Evolutionary conservation across 2,113 vertebrate genomes (phyloP).

Genomic region (Martes martes): DNA sequence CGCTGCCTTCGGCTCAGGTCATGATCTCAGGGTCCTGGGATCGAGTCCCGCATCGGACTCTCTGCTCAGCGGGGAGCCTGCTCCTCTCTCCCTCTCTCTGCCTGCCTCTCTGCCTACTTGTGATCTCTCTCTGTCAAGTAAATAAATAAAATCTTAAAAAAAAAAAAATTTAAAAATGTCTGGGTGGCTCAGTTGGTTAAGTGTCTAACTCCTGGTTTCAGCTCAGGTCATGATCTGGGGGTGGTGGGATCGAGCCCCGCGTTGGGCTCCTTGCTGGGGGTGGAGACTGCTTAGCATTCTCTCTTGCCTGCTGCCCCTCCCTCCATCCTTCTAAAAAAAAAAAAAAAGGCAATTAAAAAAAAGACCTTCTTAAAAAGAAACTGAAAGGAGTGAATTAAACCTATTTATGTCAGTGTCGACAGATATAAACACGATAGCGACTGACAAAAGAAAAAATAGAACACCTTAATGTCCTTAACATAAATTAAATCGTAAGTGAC

Average conservation of each 20-base stretch:
- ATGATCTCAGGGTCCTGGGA: too few relatives aligned
- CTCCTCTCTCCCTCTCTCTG: too few relatives aligned
- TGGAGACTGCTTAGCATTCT: background rate
- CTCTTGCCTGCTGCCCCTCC: background rate
- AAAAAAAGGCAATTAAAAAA: background rate
- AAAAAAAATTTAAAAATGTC: background rate
- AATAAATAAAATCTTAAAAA: too few relatives aligned
- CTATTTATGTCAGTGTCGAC: rapidly evolving
- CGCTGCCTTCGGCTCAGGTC: too few relatives aligned
- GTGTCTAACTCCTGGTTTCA: background rate
- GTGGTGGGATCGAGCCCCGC: background rate
- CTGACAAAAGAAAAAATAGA: background rate
- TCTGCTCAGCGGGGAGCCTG: too few relatives aligned
- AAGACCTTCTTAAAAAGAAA: background rate
- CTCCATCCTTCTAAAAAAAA: background rate
- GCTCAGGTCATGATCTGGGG: background rate
- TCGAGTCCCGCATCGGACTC: too few relatives aligned
- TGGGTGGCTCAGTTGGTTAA: background rate
- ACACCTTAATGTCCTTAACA: rapidly evolving
- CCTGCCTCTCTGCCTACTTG: too few relatives aligned
- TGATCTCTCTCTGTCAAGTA: too few relatives aligned
- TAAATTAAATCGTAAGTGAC: background rate
- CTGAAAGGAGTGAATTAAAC: background rate
- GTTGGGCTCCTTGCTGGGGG: too few relatives aligned
- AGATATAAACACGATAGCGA: background rate